phyloP scores from a whole-genome alignment of 1,140 invertebrate species.

The Lepidurus couesii region DNA sequence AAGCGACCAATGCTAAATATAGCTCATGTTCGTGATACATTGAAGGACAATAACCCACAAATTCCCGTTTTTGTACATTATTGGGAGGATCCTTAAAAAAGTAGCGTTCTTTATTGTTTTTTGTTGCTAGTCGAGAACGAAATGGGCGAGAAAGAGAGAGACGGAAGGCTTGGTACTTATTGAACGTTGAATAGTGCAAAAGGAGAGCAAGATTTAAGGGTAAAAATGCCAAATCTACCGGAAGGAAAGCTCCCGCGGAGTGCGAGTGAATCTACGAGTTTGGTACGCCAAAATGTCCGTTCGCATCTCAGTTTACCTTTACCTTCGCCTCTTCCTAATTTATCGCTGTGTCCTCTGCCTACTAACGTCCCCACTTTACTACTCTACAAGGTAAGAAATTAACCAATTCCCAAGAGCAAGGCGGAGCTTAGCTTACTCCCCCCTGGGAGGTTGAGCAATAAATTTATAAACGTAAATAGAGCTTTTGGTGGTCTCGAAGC shows the following conservation, averaged over 20 bases:
- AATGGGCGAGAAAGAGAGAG: neutral
- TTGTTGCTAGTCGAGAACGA: neutral
- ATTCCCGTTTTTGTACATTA: slow-evolving; percentile 1
- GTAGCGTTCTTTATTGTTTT: neutral
- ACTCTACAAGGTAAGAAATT: neutral
- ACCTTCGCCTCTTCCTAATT: slow-evolving; percentile 8
- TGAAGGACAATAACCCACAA: neutral
- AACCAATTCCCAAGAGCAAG: too few species aligned
- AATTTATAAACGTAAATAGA: neutral
- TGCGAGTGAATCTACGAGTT: neutral
- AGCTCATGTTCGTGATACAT: neutral
- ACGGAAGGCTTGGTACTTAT: neutral
- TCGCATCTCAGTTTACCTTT: slow-evolving; percentile 18
- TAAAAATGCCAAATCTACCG: neutral
- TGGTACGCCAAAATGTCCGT: slow-evolving; percentile 12
- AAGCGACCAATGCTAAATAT: neutral
- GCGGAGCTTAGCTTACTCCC: too few species aligned
- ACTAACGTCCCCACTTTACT: slow-evolving; percentile 9
- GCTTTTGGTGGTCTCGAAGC: neutral
- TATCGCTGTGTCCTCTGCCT: slow-evolving; percentile 6
- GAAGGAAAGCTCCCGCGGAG: neutral
- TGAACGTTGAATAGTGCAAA: neutral
- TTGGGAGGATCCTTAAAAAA: neutral
- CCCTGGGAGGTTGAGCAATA: neutral
- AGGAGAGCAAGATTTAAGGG: neutral